Evolutionary conservation across 2,113 vertebrate species (phyloP).

Genomic region (Embiotoca jacksoni): DNA sequence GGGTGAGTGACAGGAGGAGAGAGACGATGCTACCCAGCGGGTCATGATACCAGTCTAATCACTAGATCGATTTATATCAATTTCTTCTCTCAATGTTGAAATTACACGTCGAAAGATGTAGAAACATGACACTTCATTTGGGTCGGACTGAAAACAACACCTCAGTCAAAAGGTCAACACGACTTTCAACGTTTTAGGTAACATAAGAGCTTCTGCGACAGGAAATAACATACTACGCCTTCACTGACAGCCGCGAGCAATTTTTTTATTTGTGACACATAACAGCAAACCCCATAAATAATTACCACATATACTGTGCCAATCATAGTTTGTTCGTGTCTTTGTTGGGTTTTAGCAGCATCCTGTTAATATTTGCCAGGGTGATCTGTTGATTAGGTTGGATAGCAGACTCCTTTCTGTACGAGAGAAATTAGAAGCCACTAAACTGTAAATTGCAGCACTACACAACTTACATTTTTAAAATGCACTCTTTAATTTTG

Average conservation of each 20-base stretch:
- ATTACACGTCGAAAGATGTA: background rate
- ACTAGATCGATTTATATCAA: slow-evolving; percentile 2
- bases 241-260: background rate
- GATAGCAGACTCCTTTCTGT: background rate
- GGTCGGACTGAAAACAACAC: slow-evolving; percentile 47
- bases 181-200: slow-evolving; percentile 32
- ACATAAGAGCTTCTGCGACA: slow-evolving; percentile 4
- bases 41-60: background rate
- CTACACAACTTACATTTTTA: background rate
- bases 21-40: slow-evolving; percentile 15
- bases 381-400: background rate
- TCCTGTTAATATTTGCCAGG: background rate
- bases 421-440: background rate
- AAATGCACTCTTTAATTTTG: background rate
- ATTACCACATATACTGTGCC: background rate
- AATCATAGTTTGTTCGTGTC: background rate
- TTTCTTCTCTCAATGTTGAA: slow-evolving; percentile 13
- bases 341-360: background rate
- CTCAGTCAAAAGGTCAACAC: slow-evolving; percentile 45
- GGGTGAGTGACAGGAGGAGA: background rate
- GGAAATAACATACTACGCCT: background rate
- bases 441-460: background rate
- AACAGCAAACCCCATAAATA: background rate
- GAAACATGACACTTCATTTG: slow-evolving; percentile 52
- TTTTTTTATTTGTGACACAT: background rate